These are phyloP conservation scores for Callithrix jacchus DNA, from an alignment of 2,113 vertebrate genomes.

Conservation along the genomic window DNA sequence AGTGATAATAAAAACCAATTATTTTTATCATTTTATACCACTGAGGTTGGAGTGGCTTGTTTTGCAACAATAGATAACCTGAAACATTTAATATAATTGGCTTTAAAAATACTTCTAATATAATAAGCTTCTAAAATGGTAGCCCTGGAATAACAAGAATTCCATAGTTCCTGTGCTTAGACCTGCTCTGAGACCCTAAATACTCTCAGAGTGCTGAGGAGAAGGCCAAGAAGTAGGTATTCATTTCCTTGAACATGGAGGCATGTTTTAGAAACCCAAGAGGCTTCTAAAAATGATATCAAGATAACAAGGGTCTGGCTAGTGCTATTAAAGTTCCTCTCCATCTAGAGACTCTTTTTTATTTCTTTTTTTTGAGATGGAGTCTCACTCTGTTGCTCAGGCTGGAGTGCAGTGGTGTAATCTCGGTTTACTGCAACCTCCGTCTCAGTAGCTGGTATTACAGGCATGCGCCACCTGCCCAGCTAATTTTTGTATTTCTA, in stretches of 20 bases:
- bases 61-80: neutral
- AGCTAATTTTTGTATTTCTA: no score
- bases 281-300: neutral
- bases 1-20: neutral
- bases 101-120: neutral
- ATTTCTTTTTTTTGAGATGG: no score
- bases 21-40: neutral
- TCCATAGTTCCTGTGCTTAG: neutral
- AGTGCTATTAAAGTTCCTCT: neutral
- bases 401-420: no score
- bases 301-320: neutral
- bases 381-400: no score
- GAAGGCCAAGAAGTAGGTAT: neutral
- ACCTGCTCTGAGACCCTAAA: neutral
- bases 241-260: neutral
- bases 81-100: neutral
- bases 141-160: neutral
- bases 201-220: neutral
- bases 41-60: neutral
- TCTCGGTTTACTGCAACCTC: no score
- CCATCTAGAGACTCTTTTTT: neutral
- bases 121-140: neutral
- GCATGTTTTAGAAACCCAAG: neutral
- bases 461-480: no score
- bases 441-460: no score